Evolutionary conservation across 1,140 invertebrate species (phyloP).

Genomic region (Acyrthosiphon pisum): DNA sequence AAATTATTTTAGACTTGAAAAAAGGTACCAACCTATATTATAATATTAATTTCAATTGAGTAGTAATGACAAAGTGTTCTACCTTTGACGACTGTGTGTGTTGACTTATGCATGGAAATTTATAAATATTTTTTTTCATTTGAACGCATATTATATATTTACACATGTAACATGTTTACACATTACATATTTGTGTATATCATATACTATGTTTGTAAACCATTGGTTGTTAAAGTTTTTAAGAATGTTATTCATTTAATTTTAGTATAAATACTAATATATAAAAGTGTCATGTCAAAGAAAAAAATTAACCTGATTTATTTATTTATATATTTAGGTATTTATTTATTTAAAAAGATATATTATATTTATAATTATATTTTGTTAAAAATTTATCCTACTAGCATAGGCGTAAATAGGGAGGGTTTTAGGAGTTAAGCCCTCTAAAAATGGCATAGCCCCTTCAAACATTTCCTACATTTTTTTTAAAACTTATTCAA

Average conservation of each 20-base stretch:
- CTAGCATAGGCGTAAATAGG: no score
- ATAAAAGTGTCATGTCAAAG: background rate
- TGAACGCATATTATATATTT: background rate
- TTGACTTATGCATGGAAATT: background rate
- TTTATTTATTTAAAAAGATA: background rate
- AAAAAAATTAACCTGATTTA: background rate
- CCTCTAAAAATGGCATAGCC: no score
- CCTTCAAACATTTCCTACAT: no score
- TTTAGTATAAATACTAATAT: background rate
- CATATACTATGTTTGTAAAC: background rate
- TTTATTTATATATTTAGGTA: background rate
- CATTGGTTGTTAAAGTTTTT: background rate
- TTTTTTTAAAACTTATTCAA: no score
- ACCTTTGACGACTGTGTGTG: background rate
- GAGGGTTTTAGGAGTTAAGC: no score
- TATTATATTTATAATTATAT: no score
- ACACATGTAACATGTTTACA: no score
- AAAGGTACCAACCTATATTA: background rate
- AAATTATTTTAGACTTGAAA: background rate
- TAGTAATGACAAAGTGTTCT: background rate
- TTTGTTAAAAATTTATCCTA: no score
- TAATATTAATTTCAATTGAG: background rate
- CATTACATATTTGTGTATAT: background rate
- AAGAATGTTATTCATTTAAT: background rate
- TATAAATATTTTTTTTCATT: background rate